Conservation (phyloP, 2,888 invertebrate genomes). For the Thelaira solivaga region DNA sequence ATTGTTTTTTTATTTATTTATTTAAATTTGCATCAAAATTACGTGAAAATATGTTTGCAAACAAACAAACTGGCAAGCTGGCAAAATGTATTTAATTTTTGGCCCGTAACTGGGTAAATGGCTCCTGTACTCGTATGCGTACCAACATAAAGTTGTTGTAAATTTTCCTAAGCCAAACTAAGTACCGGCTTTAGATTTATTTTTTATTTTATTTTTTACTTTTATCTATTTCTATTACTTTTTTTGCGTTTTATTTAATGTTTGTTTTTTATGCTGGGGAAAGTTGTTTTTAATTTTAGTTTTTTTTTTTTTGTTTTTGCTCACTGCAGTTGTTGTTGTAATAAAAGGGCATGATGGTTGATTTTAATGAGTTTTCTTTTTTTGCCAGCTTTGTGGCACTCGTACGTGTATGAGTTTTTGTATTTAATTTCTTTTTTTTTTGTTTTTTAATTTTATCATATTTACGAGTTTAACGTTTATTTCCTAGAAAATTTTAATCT, state of each 20-base stretch:
- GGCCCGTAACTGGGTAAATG: not conserved
- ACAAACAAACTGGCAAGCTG: not conserved
- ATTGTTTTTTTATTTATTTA: not conserved
- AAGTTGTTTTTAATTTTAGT: constrained; percentile 33
- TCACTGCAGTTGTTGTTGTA: not conserved
- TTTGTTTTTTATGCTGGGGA: constrained; percentile 32
- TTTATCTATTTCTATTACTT: too few species aligned
- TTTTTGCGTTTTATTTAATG: too few species aligned
- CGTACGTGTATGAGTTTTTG: not conserved
- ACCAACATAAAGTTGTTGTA: constrained; percentile 2
- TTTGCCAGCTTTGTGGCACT: not conserved
- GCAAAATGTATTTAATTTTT: not conserved
- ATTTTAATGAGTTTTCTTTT: constrained; percentile 27
- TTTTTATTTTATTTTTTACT: too few species aligned
- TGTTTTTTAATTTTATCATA: not conserved
- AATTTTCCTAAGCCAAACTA: constrained; percentile 1
- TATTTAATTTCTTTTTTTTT: not conserved
- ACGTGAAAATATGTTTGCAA: constrained; percentile 35
- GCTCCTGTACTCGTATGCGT: constrained; percentile 9
- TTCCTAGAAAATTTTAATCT: too few species aligned
- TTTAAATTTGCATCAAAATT: constrained; percentile 6
- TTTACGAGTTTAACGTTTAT: too few species aligned
- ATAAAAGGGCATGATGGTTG: constrained; percentile 36
- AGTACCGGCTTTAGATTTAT: constrained; percentile 20
- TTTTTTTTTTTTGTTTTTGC: not conserved